Conservation (phyloP, 2,113 vertebrate species). For the Grammomys dolichurus region DNA sequence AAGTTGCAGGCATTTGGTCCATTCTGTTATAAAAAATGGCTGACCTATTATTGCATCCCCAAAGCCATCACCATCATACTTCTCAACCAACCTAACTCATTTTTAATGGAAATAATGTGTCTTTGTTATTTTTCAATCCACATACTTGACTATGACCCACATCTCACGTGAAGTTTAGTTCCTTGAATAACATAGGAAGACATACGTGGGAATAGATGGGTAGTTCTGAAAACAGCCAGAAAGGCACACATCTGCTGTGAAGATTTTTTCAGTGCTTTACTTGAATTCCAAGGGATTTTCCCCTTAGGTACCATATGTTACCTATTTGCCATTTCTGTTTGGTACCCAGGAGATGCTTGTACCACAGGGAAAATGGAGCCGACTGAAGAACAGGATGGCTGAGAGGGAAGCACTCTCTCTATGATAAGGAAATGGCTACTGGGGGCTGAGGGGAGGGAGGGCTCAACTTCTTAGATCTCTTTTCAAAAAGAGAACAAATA, state of each 20-base stretch:
- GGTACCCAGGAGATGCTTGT: not conserved
- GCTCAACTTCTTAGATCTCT: not conserved
- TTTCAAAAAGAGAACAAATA: not conserved
- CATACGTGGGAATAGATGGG: not conserved
- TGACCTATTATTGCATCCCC: not conserved
- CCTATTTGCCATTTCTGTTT: slow-evolving; percentile 1
- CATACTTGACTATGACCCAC: not conserved
- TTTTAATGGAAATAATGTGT: not conserved
- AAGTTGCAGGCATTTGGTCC: not conserved
- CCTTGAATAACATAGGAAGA: not conserved
- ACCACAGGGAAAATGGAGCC: not conserved
- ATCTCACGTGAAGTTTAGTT: not conserved
- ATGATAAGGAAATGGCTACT: not conserved
- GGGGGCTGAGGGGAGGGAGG: not conserved
- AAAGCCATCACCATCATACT: not conserved
- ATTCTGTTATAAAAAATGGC: not conserved
- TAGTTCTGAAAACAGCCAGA: not conserved
- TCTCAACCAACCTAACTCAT: not conserved
- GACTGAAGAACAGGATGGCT: not conserved
- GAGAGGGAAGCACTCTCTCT: not conserved
- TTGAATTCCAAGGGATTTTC: slow-evolving; percentile 13
- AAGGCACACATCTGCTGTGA: not conserved
- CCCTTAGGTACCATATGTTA: not conserved
- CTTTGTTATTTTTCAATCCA: not conserved
- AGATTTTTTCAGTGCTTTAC: not conserved